These are phyloP conservation scores for Lottia gigantea DNA, from an alignment of 2,888 invertebrate genomes.

Conservation along the genomic window DNA sequence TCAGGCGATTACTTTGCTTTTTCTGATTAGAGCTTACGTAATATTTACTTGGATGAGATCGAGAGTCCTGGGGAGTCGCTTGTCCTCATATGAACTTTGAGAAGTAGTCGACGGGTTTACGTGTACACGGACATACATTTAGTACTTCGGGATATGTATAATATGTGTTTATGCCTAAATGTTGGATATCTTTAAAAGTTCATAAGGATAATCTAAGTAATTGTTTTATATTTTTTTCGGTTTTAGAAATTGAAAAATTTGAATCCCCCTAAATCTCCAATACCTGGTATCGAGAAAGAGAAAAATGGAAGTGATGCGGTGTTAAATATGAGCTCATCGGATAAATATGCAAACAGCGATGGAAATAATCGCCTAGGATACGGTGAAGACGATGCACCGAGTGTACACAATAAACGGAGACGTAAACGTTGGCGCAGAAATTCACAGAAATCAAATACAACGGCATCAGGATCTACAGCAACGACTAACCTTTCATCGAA, in stretches of 20 bases:
- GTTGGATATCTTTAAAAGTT: too few relatives aligned
- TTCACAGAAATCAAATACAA: conserved; percentile 37
- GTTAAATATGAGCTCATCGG: conserved; percentile 26
- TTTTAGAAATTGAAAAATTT: conserved; percentile 24
- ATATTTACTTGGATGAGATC: conserved; percentile 27
- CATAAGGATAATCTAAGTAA: too few relatives aligned
- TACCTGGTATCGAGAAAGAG: conserved; percentile 17
- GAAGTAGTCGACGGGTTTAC: too few relatives aligned
- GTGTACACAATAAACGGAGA: conserved; percentile 21
- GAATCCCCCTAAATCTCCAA: conserved; percentile 19
- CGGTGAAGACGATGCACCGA: conserved; percentile 30
- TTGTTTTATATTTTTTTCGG: not conserved
- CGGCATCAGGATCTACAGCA: conserved; percentile 39
- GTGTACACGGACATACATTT: too few relatives aligned
- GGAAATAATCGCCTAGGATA: conserved; percentile 15
- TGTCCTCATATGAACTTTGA: conserved; percentile 1
- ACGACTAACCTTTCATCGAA: conserved; percentile 28
- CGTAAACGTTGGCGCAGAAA: conserved; percentile 31
- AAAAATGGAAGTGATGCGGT: conserved; percentile 23
- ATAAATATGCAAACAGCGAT: conserved; percentile 24
- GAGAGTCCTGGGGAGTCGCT: not conserved
- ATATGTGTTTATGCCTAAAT: too few relatives aligned
- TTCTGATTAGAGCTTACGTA: conserved; percentile 25
- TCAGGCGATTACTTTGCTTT: conserved; percentile 21
- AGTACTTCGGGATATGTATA: too few relatives aligned